A percentile compares a stretch with the other conserved stretches of the same genome.
phyloP scores from a whole-genome alignment of 1,140 invertebrate species.

The Cotesia typhae region DNA sequence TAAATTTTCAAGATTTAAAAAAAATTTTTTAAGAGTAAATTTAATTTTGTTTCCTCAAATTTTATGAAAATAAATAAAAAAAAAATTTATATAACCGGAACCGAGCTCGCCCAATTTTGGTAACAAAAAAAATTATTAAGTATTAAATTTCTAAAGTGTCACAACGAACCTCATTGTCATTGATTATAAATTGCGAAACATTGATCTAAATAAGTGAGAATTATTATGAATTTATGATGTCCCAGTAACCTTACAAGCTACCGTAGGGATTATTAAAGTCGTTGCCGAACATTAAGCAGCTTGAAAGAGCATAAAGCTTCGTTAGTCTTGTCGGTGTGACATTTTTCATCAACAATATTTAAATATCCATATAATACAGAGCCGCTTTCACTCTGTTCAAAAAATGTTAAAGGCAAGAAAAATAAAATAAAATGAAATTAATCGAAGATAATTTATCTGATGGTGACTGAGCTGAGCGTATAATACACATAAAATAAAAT shows the following conservation, averaged over 20 bases:
- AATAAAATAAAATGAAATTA: conserved; percentile 10
- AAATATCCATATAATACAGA: background rate
- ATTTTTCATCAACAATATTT: background rate
- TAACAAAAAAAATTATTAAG: too few species aligned
- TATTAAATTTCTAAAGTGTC: conserved; percentile 1
- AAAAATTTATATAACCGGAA: too few species aligned
- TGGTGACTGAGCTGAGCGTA: background rate
- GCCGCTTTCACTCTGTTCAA: background rate
- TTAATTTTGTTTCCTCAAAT: too few species aligned
- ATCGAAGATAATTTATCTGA: conserved; percentile 19
- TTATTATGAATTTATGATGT: conserved; percentile 11
- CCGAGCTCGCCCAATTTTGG: too few species aligned
- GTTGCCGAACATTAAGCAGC: background rate
- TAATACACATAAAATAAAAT: background rate
- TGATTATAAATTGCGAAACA: conserved; percentile 9
- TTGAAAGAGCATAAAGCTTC: conserved; percentile 2
- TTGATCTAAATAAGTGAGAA: conserved; percentile 2
- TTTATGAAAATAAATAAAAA: too few species aligned
- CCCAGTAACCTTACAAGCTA: conserved; percentile 8
- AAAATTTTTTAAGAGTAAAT: too few species aligned
- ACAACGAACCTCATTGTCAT: conserved; percentile 16
- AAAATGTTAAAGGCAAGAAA: conserved; percentile 8
- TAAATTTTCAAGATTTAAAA: too few species aligned
- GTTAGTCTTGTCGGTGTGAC: conserved; percentile 8
- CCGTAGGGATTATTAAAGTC: conserved; percentile 3